Evolutionary conservation across 2,888 invertebrate genomes (phyloP).

Genomic region (Gasteruption jaculator): DNA sequence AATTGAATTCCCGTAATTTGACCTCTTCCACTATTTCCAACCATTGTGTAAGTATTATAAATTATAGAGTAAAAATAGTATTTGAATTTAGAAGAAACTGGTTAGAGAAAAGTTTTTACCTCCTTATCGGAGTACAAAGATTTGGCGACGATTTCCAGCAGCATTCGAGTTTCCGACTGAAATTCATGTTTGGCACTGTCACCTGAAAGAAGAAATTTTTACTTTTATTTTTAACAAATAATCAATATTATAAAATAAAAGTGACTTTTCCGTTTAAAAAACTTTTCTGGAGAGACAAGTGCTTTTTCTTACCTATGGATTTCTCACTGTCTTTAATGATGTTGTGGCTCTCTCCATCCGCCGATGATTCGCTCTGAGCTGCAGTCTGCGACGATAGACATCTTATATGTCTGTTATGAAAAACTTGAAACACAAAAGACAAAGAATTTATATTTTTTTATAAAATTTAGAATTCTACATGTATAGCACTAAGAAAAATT

Average conservation of each 20-base stretch:
- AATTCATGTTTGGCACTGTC: constrained; percentile 77
- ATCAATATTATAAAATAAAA: constrained; percentile 1
- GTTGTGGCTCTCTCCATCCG: constrained; percentile 55
- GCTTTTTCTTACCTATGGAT: constrained; percentile 52
- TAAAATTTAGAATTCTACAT: background rate
- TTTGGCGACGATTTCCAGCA: constrained; percentile 94
- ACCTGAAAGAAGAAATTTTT: constrained; percentile 45
- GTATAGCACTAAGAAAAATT: background rate
- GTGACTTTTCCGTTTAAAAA: background rate
- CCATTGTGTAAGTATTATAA: constrained; percentile 4
- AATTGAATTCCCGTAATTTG: no score
- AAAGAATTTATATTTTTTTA: background rate
- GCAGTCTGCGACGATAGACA: constrained; percentile 42
- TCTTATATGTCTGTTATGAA: constrained; percentile 21
- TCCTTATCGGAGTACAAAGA: constrained; percentile 97
- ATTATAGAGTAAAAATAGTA: background rate
- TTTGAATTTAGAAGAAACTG: constrained; percentile 1
- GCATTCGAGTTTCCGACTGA: constrained; percentile 93
- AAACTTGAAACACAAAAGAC: background rate
- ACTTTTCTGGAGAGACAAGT: no score
- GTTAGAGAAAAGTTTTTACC: constrained; percentile 54
- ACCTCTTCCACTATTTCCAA: no score
- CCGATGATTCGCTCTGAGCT: constrained; percentile 32
- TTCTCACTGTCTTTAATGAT: constrained; percentile 63
- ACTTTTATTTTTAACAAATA: constrained; percentile 7